These are phyloP conservation scores for Lanius ludovicianus DNA, from an alignment of 2,113 vertebrate species.

Conservation along the genomic window DNA sequence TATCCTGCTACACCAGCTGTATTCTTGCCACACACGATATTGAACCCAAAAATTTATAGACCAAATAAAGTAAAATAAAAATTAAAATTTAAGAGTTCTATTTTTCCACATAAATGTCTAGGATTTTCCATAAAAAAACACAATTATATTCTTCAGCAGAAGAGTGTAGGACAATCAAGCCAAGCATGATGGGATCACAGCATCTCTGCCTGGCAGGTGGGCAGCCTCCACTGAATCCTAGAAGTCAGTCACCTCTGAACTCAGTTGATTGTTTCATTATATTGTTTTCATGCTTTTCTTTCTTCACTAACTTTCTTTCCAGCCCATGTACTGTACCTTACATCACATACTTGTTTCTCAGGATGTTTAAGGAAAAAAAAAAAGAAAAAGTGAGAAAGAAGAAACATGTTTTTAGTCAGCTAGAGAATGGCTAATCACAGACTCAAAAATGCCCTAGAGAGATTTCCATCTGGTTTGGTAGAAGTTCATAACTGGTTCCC, in stretches of 20 bases:
- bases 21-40: background rate
- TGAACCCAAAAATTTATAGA: background rate
- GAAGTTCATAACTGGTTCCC: background rate
- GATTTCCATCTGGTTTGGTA: background rate
- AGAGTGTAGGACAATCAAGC: background rate
- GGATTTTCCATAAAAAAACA: background rate
- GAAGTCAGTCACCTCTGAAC: background rate
- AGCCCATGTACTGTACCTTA: background rate
- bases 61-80: background rate
- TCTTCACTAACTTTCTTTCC: background rate
- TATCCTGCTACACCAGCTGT: background rate
- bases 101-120: background rate
- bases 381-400: background rate
- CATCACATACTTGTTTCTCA: background rate
- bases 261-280: background rate
- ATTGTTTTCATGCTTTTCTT: background rate
- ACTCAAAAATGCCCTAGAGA: background rate
- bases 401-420: background rate
- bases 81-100: background rate
- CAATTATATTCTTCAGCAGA: background rate
- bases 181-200: rapidly evolving
- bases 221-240: background rate
- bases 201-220: background rate
- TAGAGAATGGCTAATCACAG: background rate
- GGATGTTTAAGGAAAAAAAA: too few relatives aligned